phyloP scores from a whole-genome alignment of 2,113 vertebrate species.

The Rhabdomys dilectus region DNA sequence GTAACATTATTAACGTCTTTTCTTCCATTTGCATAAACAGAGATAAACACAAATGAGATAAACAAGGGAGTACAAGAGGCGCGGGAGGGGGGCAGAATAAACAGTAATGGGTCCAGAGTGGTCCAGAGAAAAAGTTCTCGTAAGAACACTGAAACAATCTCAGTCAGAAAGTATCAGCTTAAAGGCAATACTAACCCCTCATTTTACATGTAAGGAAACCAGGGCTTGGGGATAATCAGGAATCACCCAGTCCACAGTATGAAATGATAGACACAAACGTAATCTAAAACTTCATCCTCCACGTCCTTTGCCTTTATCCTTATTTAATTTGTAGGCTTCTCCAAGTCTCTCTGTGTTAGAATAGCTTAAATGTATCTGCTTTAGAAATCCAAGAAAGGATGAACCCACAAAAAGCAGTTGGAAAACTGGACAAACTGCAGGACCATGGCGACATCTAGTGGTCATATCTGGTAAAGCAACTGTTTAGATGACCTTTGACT shows the following conservation, averaged over 20 bases:
- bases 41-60: slow-evolving; percentile 28
- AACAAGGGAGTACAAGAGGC: not conserved
- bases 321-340: not conserved
- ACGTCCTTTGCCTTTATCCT: not conserved
- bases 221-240: not conserved
- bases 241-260: not conserved
- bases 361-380: not conserved
- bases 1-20: not conserved
- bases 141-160: not conserved
- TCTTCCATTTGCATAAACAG: not conserved
- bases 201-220: not conserved
- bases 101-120: not conserved
- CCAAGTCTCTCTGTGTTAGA: not conserved
- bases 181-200: not conserved
- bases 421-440: slow-evolving; percentile 8
- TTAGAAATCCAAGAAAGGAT: not conserved
- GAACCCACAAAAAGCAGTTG: not conserved
- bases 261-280: not conserved
- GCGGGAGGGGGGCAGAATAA: not conserved
- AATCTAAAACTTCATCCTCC: not conserved
- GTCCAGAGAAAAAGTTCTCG: not conserved
- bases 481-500: not conserved
- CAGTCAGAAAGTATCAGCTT: not conserved
- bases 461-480: not conserved
- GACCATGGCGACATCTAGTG: slow-evolving; percentile 76